Conservation (phyloP, 2,113 vertebrate species). For the Corapipo altera region DNA sequence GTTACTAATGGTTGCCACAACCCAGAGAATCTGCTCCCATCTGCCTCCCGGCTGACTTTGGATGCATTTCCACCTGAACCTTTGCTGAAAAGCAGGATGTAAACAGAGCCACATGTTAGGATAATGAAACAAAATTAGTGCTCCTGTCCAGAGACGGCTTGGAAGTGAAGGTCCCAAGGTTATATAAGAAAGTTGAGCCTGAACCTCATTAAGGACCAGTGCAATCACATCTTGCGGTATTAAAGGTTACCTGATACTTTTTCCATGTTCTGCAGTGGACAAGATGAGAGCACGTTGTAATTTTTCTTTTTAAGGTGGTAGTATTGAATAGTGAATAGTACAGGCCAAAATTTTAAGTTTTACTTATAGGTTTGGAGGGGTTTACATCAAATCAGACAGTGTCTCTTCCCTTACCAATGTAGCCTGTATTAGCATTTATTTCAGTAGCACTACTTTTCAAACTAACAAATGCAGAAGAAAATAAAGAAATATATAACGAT, state of each 20-base stretch:
- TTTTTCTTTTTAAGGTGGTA: not conserved
- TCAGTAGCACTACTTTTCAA: not conserved
- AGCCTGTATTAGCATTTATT: not conserved
- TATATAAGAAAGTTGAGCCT: not conserved
- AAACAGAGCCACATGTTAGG: not conserved
- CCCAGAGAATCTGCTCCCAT: not conserved
- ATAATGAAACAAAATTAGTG: not conserved
- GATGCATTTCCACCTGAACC: not conserved
- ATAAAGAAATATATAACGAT: not conserved
- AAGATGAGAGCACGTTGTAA: not conserved
- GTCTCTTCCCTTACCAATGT: not conserved
- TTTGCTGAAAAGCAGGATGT: not conserved
- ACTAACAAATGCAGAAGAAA: not conserved
- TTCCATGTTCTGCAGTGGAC: not conserved
- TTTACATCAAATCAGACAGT: not conserved
- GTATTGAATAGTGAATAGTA: not conserved
- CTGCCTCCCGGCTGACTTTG: not conserved
- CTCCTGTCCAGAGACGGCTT: not conserved
- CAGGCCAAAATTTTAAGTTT: not conserved
- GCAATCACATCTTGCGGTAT: not conserved
- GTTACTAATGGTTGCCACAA: not conserved
- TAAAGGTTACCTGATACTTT: not conserved
- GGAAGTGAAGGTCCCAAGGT: not conserved
- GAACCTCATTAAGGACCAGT: not conserved
- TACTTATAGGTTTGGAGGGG: not conserved